Percentiles rank a stretch among this genome's conserved stretches.
These are phyloP conservation scores for Oreochromis mossambicus DNA, from an alignment of 2,797 vertebrate species.

Conservation along the genomic window DNA sequence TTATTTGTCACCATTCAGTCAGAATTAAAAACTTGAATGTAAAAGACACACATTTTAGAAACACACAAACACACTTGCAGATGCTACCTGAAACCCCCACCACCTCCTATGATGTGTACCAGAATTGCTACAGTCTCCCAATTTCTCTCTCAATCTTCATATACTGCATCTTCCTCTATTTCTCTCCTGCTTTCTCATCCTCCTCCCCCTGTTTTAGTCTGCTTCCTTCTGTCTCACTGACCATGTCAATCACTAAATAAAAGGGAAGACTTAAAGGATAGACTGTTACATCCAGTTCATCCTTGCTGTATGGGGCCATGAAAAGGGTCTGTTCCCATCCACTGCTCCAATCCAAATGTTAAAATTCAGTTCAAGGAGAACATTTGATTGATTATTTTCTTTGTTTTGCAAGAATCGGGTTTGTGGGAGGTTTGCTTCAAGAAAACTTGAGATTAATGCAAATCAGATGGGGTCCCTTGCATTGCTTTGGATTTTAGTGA, in stretches of 20 bases:
- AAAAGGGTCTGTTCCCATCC: slow-evolving; percentile 8
- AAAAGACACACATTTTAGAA: neutral
- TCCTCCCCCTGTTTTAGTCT: neutral
- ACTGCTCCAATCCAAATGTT: slow-evolving; percentile 5
- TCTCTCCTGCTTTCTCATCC: neutral
- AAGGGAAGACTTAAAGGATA: slow-evolving; percentile 42
- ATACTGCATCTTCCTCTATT: neutral
- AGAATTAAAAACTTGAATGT: neutral
- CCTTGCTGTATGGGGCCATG: neutral
- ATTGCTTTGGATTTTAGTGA: neutral
- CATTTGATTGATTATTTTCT: neutral
- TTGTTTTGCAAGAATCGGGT: neutral
- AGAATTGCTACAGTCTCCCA: slow-evolving; percentile 21
- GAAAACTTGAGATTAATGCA: neutral
- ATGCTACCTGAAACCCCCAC: neutral
- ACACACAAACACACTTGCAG: neutral
- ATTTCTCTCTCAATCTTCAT: neutral
- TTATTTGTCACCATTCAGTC: neutral
- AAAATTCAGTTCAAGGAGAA: neutral
- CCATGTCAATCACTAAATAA: slow-evolving; percentile 49
- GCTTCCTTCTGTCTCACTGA: slow-evolving; percentile 43
- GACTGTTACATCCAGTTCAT: slow-evolving; percentile 10
- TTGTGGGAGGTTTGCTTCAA: neutral
- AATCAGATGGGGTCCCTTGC: neutral
- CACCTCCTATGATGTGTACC: neutral